Conservation (phyloP, 1,140 invertebrate genomes). For the Lucilia cuprina region DNA sequence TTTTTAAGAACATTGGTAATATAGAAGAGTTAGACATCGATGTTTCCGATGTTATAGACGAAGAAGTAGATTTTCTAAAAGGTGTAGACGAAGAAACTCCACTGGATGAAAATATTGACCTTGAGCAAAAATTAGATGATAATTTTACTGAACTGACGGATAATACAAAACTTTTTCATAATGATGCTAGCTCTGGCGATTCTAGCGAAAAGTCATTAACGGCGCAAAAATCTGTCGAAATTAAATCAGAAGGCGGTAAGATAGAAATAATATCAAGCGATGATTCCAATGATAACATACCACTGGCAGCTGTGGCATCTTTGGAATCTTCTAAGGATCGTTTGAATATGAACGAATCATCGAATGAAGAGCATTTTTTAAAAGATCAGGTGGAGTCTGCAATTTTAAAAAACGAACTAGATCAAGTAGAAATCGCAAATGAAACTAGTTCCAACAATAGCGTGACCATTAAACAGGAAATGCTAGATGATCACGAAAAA, state of each 20-base stretch:
- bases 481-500: constrained; percentile 10
- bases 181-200: not conserved
- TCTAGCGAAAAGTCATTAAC: not conserved
- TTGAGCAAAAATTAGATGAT: constrained; percentile 41
- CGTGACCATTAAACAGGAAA: not conserved
- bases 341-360: constrained; percentile 20
- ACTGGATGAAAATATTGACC: constrained; percentile 48
- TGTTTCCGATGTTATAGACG: constrained; percentile 52
- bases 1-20: constrained; percentile 56
- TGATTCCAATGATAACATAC: constrained; percentile 55
- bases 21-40: constrained; percentile 59
- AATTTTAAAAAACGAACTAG: constrained; percentile 47
- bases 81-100: constrained; percentile 44
- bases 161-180: not conserved
- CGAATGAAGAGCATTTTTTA: constrained; percentile 18
- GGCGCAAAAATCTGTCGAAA: constrained; percentile 10
- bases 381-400: constrained; percentile 37
- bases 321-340: constrained; percentile 40
- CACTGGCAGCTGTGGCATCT: constrained; percentile 49
- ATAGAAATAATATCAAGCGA: constrained; percentile 52
- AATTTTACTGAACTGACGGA: not conserved
- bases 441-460: not conserved
- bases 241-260: constrained; percentile 40
- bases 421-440: constrained; percentile 30
- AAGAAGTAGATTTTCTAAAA: constrained; percentile 53